These are phyloP conservation scores for Mobula birostris DNA, from an alignment of 2,113 vertebrate genomes.

Conservation along the genomic window DNA sequence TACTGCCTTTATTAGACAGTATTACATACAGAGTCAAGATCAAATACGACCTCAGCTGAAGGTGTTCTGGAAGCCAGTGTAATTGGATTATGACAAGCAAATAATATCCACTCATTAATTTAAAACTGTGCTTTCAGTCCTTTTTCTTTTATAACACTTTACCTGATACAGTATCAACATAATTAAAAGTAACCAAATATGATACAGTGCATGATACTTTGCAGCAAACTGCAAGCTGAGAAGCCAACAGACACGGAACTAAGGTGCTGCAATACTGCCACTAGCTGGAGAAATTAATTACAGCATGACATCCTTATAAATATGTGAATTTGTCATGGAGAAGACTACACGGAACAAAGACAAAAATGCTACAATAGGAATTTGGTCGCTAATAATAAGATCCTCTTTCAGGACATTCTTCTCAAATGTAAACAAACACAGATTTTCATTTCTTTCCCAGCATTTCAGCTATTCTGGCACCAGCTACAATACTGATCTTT, in stretches of 20 bases:
- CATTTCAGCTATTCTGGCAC: no score
- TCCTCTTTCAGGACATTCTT: no score
- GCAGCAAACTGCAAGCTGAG: not conserved
- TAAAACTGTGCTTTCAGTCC: not conserved
- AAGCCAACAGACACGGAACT: not conserved
- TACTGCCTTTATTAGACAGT: not conserved
- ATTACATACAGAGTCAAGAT: not conserved
- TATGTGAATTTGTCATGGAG: not conserved
- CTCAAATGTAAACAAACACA: no score
- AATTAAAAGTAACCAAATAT: not conserved
- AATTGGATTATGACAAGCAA: not conserved
- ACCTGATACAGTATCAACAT: not conserved
- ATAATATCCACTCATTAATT: not conserved
- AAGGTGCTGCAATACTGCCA: not conserved
- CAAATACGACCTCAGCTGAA: not conserved
- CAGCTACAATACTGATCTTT: no score
- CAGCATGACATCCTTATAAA: not conserved
- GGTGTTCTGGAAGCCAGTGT: not conserved
- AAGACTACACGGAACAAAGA: not conserved
- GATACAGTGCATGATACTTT: not conserved
- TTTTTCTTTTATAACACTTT: not conserved
- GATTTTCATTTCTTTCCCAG: no score
- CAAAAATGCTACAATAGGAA: not conserved
- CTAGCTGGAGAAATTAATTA: slow-evolving; percentile 9
- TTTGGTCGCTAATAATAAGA: no score